Evolutionary conservation across 2,113 vertebrate genomes (phyloP).

Genomic region (Lamprologus lemairii): DNA sequence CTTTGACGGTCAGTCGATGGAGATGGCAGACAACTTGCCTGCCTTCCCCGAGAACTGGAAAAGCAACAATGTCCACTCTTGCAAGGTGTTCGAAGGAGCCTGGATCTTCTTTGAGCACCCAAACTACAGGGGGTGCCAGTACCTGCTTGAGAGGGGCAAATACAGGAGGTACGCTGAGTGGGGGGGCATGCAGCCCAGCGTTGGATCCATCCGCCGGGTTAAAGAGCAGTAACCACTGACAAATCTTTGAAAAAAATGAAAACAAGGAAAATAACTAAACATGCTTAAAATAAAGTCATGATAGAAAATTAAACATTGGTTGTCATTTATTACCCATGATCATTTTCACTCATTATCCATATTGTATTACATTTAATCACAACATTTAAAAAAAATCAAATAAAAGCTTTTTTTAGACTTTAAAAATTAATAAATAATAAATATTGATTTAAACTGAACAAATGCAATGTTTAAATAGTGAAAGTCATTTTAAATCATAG

Average conservation of each 20-base stretch:
- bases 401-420: rapidly evolving
- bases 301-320: background rate
- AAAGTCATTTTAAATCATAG: background rate
- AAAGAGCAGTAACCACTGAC: background rate
- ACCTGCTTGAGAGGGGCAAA: constrained; percentile 53
- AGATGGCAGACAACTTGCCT: constrained; percentile 38
- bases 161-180: constrained; percentile 32
- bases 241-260: background rate
- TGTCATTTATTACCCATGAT: background rate
- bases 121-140: constrained; percentile 43
- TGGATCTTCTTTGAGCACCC: constrained; percentile 53
- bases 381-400: background rate
- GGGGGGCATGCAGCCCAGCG: constrained; percentile 6
- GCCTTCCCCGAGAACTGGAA: constrained; percentile 34
- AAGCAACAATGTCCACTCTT: constrained; percentile 28
- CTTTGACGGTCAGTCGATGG: constrained; percentile 28
- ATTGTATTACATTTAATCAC: background rate
- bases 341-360: background rate
- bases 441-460: background rate
- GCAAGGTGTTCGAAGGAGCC: constrained; percentile 40
- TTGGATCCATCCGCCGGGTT: background rate
- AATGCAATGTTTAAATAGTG: background rate
- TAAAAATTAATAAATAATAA: background rate
- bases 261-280: background rate
- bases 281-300: background rate